phyloP scores from a whole-genome alignment of 2,888 invertebrate genomes.

The Nebria brevicollis region DNA sequence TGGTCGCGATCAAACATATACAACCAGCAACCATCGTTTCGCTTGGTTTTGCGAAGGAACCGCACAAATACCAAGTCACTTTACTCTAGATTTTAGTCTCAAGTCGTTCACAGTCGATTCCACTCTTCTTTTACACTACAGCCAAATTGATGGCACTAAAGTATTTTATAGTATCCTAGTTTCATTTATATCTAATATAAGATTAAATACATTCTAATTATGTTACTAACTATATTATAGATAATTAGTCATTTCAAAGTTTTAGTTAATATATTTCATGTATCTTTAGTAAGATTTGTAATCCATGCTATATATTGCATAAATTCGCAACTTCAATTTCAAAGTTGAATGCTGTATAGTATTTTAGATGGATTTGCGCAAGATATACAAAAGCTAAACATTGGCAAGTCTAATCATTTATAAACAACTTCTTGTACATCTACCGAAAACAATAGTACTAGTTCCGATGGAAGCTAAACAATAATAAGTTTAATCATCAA shows the following conservation, averaged over 20 bases:
- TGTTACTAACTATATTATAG: too few relatives aligned
- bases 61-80: neutral
- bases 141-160: too few relatives aligned
- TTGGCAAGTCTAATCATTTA: conserved; percentile 41
- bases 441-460: conserved; percentile 29
- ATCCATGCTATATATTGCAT: neutral
- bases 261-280: neutral
- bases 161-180: too few relatives aligned
- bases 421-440: conserved; percentile 30
- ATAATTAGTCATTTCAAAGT: too few relatives aligned
- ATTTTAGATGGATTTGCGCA: neutral
- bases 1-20: neutral
- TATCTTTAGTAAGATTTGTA: neutral
- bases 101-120: too few relatives aligned
- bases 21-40: neutral
- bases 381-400: neutral
- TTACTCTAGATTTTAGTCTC: too few relatives aligned
- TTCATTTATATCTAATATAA: too few relatives aligned
- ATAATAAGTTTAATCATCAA: conserved; percentile 43
- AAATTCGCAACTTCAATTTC: too few relatives aligned
- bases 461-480: conserved; percentile 2
- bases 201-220: too few relatives aligned
- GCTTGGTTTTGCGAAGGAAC: neutral
- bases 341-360: too few relatives aligned
- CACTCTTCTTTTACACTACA: too few relatives aligned